These are phyloP conservation scores for Dryocosmus kuriphilus DNA, from an alignment of 2,888 invertebrate species.

Conservation along the genomic window DNA sequence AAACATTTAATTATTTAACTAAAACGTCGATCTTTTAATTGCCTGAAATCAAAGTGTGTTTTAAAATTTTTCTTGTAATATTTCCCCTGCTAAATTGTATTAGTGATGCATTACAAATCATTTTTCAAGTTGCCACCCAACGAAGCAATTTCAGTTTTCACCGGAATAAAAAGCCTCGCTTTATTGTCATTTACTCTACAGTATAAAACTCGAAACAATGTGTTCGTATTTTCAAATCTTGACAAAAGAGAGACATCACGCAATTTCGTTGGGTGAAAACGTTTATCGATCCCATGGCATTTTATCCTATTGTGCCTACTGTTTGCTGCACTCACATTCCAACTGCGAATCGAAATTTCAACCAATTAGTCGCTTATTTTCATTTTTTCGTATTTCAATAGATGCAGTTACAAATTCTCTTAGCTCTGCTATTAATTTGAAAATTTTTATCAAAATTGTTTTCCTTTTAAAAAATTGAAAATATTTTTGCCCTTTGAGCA, in stretches of 20 bases:
- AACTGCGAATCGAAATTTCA: constrained; percentile 15
- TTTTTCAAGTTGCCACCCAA: not conserved
- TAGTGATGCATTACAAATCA: not conserved
- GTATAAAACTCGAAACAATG: constrained; percentile 26
- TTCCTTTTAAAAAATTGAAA: not conserved
- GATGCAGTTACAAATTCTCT: not conserved
- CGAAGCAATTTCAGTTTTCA: constrained; percentile 13
- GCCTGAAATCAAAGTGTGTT: not conserved
- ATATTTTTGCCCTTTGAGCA: too few species aligned
- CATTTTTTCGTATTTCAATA: not conserved
- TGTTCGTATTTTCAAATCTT: constrained; percentile 27
- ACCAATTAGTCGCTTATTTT: not conserved
- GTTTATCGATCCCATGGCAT: not conserved
- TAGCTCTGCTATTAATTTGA: not conserved
- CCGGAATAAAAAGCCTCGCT: constrained; percentile 1
- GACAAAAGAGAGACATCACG: constrained; percentile 28
- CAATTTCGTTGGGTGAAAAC: constrained; percentile 15
- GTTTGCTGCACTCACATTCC: constrained; percentile 4
- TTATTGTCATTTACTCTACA: constrained; percentile 11
- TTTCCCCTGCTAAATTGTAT: not conserved
- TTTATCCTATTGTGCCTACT: not conserved
- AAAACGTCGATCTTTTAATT: not conserved
- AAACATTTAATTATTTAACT: too few species aligned
- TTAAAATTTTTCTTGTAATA: not conserved
- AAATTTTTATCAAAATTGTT: not conserved